A percentile compares a stretch with the other conserved stretches of the same genome.
Conservation (phyloP, 2,113 vertebrate genomes). For the Aphyosemion australe region DNA sequence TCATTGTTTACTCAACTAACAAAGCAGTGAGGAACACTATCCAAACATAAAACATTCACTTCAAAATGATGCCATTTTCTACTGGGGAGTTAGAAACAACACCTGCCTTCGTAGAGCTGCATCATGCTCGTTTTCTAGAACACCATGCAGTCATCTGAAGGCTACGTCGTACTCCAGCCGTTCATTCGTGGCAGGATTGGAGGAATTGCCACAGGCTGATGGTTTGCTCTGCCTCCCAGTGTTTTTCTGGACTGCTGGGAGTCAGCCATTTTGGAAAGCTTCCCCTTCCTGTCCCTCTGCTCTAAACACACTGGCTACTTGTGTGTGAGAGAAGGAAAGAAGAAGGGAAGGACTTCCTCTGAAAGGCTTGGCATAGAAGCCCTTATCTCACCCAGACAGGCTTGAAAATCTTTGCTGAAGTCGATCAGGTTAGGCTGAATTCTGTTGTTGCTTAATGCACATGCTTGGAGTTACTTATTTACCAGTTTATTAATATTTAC, state of each 20-base stretch:
- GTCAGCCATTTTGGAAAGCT: conserved; percentile 78
- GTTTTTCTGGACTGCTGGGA: conserved; percentile 69
- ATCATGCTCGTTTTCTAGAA: conserved; percentile 29
- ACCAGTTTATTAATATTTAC: not conserved
- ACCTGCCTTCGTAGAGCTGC: not conserved
- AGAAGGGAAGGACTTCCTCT: conserved; percentile 63
- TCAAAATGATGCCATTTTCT: conserved; percentile 1
- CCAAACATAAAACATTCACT: conserved; percentile 2
- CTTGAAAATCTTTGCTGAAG: conserved; percentile 46
- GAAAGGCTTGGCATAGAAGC: conserved; percentile 40
- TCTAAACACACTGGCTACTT: conserved; percentile 61
- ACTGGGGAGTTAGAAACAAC: not conserved
- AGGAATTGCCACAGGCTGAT: conserved; percentile 44
- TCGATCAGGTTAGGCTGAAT: conserved; percentile 54
- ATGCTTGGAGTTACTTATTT: not conserved
- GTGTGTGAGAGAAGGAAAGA: conserved; percentile 52
- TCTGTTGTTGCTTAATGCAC: conserved; percentile 22
- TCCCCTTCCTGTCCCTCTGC: conserved; percentile 69
- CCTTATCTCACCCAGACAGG: conserved; percentile 52
- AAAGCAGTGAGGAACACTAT: conserved; percentile 8
- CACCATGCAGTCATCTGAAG: conserved; percentile 10
- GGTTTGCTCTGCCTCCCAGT: conserved; percentile 52
- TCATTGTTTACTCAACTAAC: conserved; percentile 41
- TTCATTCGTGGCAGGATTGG: conserved; percentile 38
- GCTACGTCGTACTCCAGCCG: conserved; percentile 18